phyloP scores from a whole-genome alignment of 2,797 vertebrate species.

The Lithobates pipiens region DNA sequence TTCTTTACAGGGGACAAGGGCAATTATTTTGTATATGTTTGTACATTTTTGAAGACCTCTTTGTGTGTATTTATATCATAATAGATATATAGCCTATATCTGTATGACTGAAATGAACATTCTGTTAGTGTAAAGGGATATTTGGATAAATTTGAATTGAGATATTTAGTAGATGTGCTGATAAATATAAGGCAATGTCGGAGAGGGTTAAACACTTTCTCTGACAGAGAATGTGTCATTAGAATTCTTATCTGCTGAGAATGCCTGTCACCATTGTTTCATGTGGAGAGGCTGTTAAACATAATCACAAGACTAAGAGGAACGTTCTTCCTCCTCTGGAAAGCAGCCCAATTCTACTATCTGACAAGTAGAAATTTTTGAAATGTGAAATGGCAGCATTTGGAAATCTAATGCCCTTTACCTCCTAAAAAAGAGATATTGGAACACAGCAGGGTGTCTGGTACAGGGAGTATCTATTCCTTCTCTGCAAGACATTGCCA shows the following conservation, averaged over 20 bases:
- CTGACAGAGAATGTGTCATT: constrained; percentile 32
- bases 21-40: no score
- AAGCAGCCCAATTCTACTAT: constrained; percentile 47
- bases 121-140: neutral
- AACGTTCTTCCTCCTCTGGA: constrained; percentile 42
- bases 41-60: no score
- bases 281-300: constrained; percentile 54
- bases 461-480: constrained; percentile 41
- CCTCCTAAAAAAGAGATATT: constrained; percentile 51
- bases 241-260: constrained; percentile 46
- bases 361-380: constrained; percentile 53
- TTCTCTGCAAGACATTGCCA: constrained; percentile 25
- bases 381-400: constrained; percentile 56
- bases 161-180: neutral
- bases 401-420: constrained; percentile 53
- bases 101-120: neutral
- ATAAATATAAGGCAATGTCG: constrained; percentile 23
- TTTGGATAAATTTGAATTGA: neutral
- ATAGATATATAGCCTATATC: neutral
- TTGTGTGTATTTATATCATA: no score
- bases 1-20: no score
- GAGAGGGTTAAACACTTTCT: constrained; percentile 12
- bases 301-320: constrained; percentile 49
- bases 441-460: constrained; percentile 51
- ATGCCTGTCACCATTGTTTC: constrained; percentile 54